Percentiles rank a stretch among this genome's conserved stretches.
These are phyloP conservation scores for Triplophysa rosa DNA, from an alignment of 2,113 vertebrate species.

Conservation along the genomic window DNA sequence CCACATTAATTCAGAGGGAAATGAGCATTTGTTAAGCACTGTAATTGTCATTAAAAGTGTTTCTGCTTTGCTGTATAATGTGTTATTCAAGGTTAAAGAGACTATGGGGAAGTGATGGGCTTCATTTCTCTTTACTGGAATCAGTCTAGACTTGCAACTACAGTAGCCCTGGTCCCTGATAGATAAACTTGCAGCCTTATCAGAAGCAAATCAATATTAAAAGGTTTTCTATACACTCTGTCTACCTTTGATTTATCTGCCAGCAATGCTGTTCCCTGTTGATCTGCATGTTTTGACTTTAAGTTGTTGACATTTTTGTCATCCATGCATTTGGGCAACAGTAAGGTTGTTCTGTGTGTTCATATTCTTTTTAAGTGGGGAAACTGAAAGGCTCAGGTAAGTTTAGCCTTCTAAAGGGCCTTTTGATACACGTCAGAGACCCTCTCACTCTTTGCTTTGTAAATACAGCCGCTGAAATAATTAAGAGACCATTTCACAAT, in stretches of 20 bases:
- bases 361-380: background rate
- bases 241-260: slow-evolving; percentile 58
- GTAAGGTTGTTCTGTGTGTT: background rate
- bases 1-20: background rate
- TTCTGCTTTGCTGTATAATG: slow-evolving; percentile 18
- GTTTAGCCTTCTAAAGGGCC: too few relatives aligned
- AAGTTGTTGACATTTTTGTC: background rate
- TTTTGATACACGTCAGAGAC: too few relatives aligned
- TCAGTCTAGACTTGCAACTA: slow-evolving; percentile 57
- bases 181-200: slow-evolving; percentile 72
- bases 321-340: background rate
- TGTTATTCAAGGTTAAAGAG: slow-evolving; percentile 38
- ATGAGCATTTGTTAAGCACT: background rate
- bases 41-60: background rate
- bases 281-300: background rate
- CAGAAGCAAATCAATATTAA: slow-evolving; percentile 65
- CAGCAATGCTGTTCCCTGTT: background rate
- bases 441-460: too few relatives aligned
- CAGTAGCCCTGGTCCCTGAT: slow-evolving; percentile 67
- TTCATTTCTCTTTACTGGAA: slow-evolving; percentile 50
- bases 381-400: too few relatives aligned
- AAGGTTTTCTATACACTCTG: slow-evolving; percentile 72
- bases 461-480: too few relatives aligned
- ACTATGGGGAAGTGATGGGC: background rate
- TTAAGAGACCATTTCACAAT: too few relatives aligned